Evolutionary conservation across 1,140 invertebrate species (phyloP).

Genomic region (Elymnias hypermnestra): DNA sequence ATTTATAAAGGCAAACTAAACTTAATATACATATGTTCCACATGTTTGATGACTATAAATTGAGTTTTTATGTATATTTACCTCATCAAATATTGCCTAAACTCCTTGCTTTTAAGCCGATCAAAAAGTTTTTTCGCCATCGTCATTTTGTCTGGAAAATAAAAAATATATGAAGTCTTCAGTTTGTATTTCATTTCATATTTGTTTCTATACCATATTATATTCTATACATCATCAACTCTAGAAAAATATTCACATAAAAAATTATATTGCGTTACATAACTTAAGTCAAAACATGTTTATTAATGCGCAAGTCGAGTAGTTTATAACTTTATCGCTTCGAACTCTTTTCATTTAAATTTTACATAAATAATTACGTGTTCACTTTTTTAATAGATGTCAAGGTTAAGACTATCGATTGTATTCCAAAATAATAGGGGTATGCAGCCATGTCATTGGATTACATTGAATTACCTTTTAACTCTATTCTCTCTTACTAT

Average conservation of each 20-base stretch:
- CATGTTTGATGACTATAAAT: no score
- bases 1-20: no score
- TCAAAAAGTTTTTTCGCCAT: constrained; percentile 74
- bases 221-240: no score
- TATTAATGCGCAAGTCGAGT: no score
- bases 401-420: constrained; percentile 26
- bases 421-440: constrained; percentile 3
- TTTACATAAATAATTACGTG: constrained; percentile 30
- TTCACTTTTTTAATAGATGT: constrained; percentile 28
- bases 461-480: constrained; percentile 7
- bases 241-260: no score
- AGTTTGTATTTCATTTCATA: no score
- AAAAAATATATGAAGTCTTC: no score
- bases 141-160: constrained; percentile 60
- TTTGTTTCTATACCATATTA: no score
- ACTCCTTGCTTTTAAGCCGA: constrained; percentile 85
- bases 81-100: constrained; percentile 91
- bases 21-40: no score
- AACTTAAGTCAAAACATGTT: not conserved
- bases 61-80: no score
- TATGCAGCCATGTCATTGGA: constrained; percentile 2
- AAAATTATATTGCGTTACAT: no score
- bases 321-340: not conserved
- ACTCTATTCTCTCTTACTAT: constrained; percentile 5
- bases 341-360: constrained; percentile 8